Evolutionary conservation across 2,797 vertebrate species (phyloP).

Genomic region (Sciurus carolinensis): DNA sequence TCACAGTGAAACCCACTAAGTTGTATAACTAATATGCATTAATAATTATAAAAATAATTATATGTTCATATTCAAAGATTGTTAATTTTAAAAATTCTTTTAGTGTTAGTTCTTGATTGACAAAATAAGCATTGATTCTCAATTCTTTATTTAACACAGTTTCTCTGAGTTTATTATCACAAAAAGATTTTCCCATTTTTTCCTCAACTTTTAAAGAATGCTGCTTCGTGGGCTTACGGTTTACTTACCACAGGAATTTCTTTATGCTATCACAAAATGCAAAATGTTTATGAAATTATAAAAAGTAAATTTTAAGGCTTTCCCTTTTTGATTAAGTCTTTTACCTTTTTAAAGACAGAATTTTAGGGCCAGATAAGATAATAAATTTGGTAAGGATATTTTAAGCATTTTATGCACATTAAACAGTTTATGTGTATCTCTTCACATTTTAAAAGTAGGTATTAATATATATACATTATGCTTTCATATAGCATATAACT

Average conservation of each 20-base stretch:
- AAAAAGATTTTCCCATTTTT: slow-evolving; percentile 10
- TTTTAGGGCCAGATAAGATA: slow-evolving; percentile 16
- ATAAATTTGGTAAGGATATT: neutral
- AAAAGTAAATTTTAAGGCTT: slow-evolving; percentile 30
- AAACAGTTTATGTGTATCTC: neutral
- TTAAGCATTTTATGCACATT: slow-evolving; percentile 19
- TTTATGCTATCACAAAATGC: neutral
- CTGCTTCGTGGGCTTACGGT: neutral
- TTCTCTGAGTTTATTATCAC: neutral
- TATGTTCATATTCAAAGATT: slow-evolving; percentile 25
- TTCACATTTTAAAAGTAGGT: slow-evolving; percentile 7
- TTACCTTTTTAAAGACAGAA: slow-evolving; percentile 41
- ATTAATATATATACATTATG: neutral
- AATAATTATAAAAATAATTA: too few relatives aligned
- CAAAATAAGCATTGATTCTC: neutral
- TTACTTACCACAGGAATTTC: neutral
- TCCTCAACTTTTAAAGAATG: neutral
- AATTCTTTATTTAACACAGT: neutral
- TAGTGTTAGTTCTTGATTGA: neutral
- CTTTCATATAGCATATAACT: neutral
- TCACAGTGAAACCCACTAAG: too few relatives aligned
- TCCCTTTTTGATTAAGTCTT: neutral
- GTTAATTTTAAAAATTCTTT: slow-evolving; percentile 9
- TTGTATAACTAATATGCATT: too few relatives aligned
- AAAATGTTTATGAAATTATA: slow-evolving; percentile 19